These are phyloP conservation scores for Lithophane semibrunnea DNA, from an alignment of 2,888 invertebrate genomes.

Conservation along the genomic window DNA sequence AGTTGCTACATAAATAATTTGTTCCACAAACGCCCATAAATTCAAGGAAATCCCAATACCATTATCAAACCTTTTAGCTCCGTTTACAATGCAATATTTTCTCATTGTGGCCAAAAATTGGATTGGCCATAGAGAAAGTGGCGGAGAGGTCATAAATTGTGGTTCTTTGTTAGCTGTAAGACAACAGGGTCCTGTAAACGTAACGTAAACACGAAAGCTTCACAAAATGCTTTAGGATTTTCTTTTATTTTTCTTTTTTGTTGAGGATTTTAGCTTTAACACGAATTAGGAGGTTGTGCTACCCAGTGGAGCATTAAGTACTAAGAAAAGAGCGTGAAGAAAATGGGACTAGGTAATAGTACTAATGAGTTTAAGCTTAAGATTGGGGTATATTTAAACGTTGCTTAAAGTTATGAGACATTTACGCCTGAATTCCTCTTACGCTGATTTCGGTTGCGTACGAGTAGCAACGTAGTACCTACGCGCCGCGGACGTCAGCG, in stretches of 20 bases:
- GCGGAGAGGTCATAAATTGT: constrained; percentile 56
- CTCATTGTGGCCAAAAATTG: constrained; percentile 58
- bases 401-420: too few species aligned
- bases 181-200: constrained; percentile 46
- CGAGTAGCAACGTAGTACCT: too few species aligned
- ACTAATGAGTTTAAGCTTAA: too few species aligned
- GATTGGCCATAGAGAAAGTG: constrained; percentile 53
- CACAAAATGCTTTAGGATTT: constrained; percentile 30
- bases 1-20: neutral
- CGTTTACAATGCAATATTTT: constrained; percentile 53
- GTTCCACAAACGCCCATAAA: constrained; percentile 17
- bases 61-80: constrained; percentile 44
- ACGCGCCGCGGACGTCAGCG: too few species aligned
- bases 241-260: constrained; percentile 31
- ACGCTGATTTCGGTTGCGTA: too few species aligned
- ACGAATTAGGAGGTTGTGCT: constrained; percentile 12
- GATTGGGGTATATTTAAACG: too few species aligned
- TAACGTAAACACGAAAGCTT: constrained; percentile 44
- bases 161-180: constrained; percentile 56
- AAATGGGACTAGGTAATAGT: neutral
- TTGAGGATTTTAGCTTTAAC: constrained; percentile 18
- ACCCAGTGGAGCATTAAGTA: too few species aligned
- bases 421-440: too few species aligned
- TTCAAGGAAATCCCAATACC: constrained; percentile 41
- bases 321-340: neutral